Evolutionary conservation across 2,888 invertebrate species (phyloP), one percentile per base, ranked within the genome.

Genomic region (Lasioglossum zephyrum): DNA sequence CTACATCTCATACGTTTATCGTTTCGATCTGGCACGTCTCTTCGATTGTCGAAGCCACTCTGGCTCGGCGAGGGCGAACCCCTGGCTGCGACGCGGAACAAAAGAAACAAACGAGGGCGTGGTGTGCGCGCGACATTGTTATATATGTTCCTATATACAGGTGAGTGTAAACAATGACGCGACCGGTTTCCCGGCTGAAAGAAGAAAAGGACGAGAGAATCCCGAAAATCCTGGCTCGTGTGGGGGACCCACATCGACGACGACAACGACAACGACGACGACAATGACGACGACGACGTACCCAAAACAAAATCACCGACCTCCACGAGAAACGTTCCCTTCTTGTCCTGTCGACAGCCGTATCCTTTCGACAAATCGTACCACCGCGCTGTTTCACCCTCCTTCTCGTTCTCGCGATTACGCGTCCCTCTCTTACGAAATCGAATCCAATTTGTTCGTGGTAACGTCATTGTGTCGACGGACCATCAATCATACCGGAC

Each of bases 21-120:
- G 87, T 74, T 70, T 69, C 75, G 87, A 81, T 89, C 85, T 82
- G 86, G 83, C 88, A 90, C 87, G 85, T 90, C 87, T 81, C 78
- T 47, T 39, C 81, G 79, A 72, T 82, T 78, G 89, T 88, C 86
- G 81, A 57, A 81, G 83, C 77, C 85, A 88, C 84, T 78, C 84
- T 44, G 36, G 39, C 73, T 18, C 2, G 22, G 26, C 39, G 60
- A 49, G 79, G 70, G 60, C 47, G 79, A 92, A 92, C 94, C 94
- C 94, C 94, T 94, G 76, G 81, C 93, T 93, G 81, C 91, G 90
- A 93, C 91, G 93, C 93, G 94, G 93, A 95, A 94, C 92, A 94
- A 94, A 94, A 94, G 94, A 95, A 95, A 95, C 93, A 94, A 95
- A 94, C 93, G 94, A 94, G 94, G 92, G 91, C 89, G 90, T 90